These are phyloP conservation scores for Orthosia cruda DNA, from an alignment of 2,888 invertebrate genomes.

Conservation along the genomic window DNA sequence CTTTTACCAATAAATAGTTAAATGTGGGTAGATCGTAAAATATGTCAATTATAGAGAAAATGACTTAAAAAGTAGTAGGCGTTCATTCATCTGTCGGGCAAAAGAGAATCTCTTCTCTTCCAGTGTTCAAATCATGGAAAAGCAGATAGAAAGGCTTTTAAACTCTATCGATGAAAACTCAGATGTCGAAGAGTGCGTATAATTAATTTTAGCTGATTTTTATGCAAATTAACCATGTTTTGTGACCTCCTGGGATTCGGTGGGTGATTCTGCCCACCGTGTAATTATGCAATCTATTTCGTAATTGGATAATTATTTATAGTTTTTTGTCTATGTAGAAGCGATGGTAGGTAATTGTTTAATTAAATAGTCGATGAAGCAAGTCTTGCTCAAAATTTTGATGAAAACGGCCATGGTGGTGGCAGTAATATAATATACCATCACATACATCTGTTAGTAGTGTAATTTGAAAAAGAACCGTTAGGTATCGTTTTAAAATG, in stretches of 20 bases:
- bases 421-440: conserved; percentile 7
- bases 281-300: conserved; percentile 54
- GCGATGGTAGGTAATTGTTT: conserved; percentile 26
- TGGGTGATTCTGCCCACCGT: conserved; percentile 41
- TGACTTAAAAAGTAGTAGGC: conserved; percentile 4
- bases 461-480: not conserved
- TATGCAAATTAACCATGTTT: conserved; percentile 28
- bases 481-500: not conserved
- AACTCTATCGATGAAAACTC: conserved; percentile 32
- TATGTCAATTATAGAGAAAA: not conserved
- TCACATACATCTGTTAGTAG: conserved; percentile 7
- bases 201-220: conserved; percentile 27
- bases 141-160: conserved; percentile 45
- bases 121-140: conserved; percentile 53
- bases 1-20: conserved; percentile 12
- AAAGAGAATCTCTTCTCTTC: conserved; percentile 26
- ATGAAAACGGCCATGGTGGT: conserved; percentile 28
- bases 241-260: conserved; percentile 32
- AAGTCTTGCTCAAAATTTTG: conserved; percentile 27
- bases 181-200: conserved; percentile 72
- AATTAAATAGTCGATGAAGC: conserved; percentile 26
- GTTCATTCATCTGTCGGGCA: conserved; percentile 32
- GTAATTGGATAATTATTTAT: conserved; percentile 41
- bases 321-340: conserved; percentile 11
- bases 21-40: conserved; percentile 52